Conservation (phyloP, 2,113 vertebrate genomes). For the Falcunculus frontatus region DNA sequence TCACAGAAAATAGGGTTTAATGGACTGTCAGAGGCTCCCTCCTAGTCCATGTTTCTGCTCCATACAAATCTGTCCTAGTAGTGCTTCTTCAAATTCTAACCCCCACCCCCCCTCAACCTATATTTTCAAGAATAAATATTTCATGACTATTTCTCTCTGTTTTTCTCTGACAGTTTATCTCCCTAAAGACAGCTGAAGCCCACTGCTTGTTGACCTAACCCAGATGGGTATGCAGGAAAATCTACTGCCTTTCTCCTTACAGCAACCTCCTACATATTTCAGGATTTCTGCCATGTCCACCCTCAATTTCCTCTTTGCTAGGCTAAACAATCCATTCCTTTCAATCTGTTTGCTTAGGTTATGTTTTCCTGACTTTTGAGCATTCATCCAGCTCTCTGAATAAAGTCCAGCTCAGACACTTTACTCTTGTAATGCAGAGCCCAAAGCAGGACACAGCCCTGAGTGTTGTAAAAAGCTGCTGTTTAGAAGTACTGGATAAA, state of each 20-base stretch:
- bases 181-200: not conserved
- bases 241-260: slow-evolving; percentile 9
- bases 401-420: not conserved
- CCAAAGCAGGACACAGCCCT: not conserved
- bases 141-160: not conserved
- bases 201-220: slow-evolving; percentile 42
- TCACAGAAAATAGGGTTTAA: not conserved
- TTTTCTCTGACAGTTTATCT: not conserved
- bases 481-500: not conserved
- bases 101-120: not conserved
- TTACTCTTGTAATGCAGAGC: not conserved
- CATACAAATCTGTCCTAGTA: not conserved
- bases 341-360: slow-evolving; percentile 1
- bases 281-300: slow-evolving; percentile 15
- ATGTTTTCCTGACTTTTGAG: not conserved
- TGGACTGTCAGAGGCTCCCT: not conserved
- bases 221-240: slow-evolving; percentile 9
- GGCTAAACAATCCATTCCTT: slow-evolving; percentile 19
- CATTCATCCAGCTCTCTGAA: not conserved
- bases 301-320: slow-evolving; percentile 42
- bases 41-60: not conserved
- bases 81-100: not conserved
- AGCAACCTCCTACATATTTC: slow-evolving; percentile 25
- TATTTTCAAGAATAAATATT: not conserved
- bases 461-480: not conserved